Base-by-base conservation (phyloP, 2,888 invertebrate genomes). In the Spisula solida region DNA sequence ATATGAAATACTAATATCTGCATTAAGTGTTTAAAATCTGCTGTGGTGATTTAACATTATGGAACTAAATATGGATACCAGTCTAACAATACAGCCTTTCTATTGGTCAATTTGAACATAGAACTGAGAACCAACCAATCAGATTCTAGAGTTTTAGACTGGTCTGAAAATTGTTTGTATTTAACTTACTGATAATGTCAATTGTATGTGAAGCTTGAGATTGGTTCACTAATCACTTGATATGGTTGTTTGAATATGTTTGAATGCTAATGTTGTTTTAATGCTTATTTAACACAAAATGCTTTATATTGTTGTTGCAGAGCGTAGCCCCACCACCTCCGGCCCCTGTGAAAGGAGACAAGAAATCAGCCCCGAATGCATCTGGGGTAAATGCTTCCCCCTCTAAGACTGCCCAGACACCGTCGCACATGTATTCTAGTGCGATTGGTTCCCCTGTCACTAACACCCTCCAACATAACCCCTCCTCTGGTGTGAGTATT, bases 301-400 rank as follows among this genome's bases (percentile, higher is more conserved):
- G 75, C 75, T 34, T 31, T 75, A 34, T 75, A 31, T 75, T 75
- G 85, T 85, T 79, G 84, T 92, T 93, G 47, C 94, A 94, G 94
- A 93, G 92, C 89, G 94, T 95, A 47, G 93, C 94, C 31, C 93
- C 94, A 31, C 92, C 93, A 31, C 87, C 89, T 86, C 93, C 94
- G 29, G 85, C 93, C 48, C 91, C 93, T 41, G 93, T 92, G 60
- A 93, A 93, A 87, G 94, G 94, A 90, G 95, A 95, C 88, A 96
- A 95, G 93, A 95, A 95, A 91, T 92, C 94, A 14, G 91, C 94
- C 25, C 94, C 94, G 78, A 92, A 93, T 85, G 90, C 94, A 20
- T 89, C 94, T 25, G 95, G 94, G 95, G 95, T 95, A 95, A 95
- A 94, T 78, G 90, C 93, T 89, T 93, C 93, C 89, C 90, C 93